phyloP scores from a whole-genome alignment of 35 echinoderm and acorn worm species.

The Lytechinus pictus region DNA sequence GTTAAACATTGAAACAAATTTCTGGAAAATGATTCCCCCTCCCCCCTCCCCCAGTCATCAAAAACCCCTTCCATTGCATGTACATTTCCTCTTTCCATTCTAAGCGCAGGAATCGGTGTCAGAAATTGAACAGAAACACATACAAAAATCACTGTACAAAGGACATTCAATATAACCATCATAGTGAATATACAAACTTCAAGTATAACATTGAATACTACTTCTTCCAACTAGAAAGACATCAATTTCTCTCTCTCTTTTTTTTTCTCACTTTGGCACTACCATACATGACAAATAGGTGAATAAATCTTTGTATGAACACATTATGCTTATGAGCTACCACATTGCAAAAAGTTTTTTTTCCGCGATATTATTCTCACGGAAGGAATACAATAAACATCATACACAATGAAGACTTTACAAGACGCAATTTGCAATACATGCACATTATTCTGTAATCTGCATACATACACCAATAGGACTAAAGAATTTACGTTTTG shows the following conservation, averaged over 20 bases:
- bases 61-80: not conserved
- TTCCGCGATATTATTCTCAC: not conserved
- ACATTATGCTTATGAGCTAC: not conserved
- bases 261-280: slow-evolving; percentile 18
- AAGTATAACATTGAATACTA: not conserved
- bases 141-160: not conserved
- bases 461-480: not conserved
- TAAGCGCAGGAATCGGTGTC: not conserved
- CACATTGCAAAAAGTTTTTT: not conserved
- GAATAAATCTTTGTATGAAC: slow-evolving; percentile 8
- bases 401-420: not conserved
- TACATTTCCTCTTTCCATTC: not conserved
- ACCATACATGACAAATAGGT: not conserved
- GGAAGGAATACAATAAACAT: not conserved
- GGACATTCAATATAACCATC: not conserved
- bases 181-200: not conserved
- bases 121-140: not conserved
- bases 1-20: not conserved
- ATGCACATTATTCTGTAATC: not conserved
- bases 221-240: not conserved
- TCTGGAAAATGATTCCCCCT: not conserved
- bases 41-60: not conserved
- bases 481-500: not conserved
- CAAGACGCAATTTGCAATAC: not conserved
- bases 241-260: not conserved